Evolutionary conservation across 2,113 vertebrate genomes (phyloP).

Genomic region (Neopipo cinnamomea): DNA sequence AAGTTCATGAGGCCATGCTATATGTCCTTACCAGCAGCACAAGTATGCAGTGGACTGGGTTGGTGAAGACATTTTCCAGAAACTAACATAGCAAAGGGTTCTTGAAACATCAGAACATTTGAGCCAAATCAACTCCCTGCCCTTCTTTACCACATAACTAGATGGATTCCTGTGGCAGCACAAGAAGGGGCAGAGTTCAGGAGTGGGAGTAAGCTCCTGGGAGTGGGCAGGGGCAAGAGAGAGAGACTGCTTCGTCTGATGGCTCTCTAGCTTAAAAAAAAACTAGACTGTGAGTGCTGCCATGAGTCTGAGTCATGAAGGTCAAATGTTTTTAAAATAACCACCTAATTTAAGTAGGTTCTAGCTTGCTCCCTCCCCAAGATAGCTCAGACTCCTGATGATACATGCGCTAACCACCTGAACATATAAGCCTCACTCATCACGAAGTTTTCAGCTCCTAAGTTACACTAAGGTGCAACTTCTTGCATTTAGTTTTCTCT

Average conservation of each 20-base stretch:
- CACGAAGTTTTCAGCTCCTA: not conserved
- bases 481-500: not conserved
- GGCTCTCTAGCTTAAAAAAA: not conserved
- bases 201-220: constrained; percentile 38
- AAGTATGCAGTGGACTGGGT: not conserved
- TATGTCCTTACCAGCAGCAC: not conserved
- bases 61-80: not conserved
- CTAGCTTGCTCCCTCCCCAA: not conserved
- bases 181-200: constrained; percentile 35
- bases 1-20: not conserved
- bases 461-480: not conserved
- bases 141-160: not conserved
- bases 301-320: constrained; percentile 40
- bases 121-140: not conserved
- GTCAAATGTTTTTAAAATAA: constrained; percentile 41
- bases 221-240: constrained; percentile 23
- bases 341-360: constrained; percentile 32
- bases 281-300: not conserved
- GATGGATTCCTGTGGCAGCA: not conserved
- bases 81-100: not conserved
- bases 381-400: not conserved
- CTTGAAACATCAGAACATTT: not conserved
- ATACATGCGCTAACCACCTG: not conserved
- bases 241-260: not conserved
- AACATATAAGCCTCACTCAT: not conserved